A percentile compares a stretch with the other conserved stretches of the same genome.
phyloP scores from a whole-genome alignment of 2,888 invertebrate genomes.

The Nephrotoma guestfalica region DNA sequence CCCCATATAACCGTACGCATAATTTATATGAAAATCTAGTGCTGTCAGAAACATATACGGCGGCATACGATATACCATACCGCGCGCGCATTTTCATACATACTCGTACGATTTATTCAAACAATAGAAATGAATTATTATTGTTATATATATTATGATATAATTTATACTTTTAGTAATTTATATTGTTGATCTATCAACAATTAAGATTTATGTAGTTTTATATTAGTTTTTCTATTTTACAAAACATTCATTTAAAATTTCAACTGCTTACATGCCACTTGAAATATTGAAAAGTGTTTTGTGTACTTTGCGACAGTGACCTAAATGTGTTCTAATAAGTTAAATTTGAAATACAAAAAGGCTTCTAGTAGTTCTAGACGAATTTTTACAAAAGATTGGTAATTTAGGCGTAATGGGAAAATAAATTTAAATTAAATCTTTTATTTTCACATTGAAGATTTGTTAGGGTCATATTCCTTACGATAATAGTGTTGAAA shows the following conservation, averaged over 20 bases:
- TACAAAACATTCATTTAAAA: background rate
- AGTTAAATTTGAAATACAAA: no score
- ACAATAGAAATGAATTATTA: background rate
- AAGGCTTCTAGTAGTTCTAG: no score
- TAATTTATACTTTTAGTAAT: background rate
- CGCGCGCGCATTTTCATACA: background rate
- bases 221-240: background rate
- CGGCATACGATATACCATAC: background rate
- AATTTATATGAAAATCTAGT: background rate
- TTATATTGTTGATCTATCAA: background rate
- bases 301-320: no score
- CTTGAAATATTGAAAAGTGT: background rate
- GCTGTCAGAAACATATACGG: background rate
- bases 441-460: no score
- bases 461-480: no score
- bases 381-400: no score
- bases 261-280: background rate
- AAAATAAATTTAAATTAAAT: no score
- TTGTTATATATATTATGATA: background rate
- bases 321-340: no score
- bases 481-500: no score
- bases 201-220: background rate
- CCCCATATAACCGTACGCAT: background rate
- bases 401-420: no score
- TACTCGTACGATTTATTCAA: background rate